These are phyloP conservation scores for Tigriopus japonicus DNA, from an alignment of 1,140 invertebrate species.

Conservation along the genomic window DNA sequence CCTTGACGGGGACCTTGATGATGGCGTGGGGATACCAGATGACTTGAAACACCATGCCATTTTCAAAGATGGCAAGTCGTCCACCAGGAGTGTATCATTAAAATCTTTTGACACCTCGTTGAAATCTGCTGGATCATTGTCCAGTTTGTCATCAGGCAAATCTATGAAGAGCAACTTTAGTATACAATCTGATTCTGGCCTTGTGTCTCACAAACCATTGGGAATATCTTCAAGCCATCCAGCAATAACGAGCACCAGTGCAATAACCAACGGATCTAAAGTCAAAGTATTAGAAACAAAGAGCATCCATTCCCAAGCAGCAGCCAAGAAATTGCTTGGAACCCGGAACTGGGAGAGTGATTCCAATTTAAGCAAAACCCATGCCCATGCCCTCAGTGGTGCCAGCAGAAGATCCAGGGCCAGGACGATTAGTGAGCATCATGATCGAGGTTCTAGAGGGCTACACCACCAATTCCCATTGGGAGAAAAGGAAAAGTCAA, in stretches of 20 bases:
- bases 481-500: not conserved
- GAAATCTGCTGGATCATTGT: slow-evolving; percentile 7
- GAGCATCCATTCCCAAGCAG: no score
- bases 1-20: not conserved
- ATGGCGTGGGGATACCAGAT: no score
- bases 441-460: no score
- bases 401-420: no score
- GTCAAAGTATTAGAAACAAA: no score
- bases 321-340: no score
- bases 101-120: not conserved
- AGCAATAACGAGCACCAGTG: not conserved
- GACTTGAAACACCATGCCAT: no score
- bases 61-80: no score
- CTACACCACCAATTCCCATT: no score
- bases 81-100: slow-evolving; percentile 1
- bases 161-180: slow-evolving; percentile 6
- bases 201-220: not conserved
- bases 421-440: no score
- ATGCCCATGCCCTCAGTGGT: not conserved
- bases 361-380: not conserved
- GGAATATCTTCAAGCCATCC: not conserved
- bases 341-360: slow-evolving; percentile 1
- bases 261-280: no score
- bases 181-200: slow-evolving; percentile 12
- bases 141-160: slow-evolving; percentile 12